These are phyloP conservation scores for Microchrysa polita DNA, from an alignment of 2,888 invertebrate genomes.

Conservation along the genomic window DNA sequence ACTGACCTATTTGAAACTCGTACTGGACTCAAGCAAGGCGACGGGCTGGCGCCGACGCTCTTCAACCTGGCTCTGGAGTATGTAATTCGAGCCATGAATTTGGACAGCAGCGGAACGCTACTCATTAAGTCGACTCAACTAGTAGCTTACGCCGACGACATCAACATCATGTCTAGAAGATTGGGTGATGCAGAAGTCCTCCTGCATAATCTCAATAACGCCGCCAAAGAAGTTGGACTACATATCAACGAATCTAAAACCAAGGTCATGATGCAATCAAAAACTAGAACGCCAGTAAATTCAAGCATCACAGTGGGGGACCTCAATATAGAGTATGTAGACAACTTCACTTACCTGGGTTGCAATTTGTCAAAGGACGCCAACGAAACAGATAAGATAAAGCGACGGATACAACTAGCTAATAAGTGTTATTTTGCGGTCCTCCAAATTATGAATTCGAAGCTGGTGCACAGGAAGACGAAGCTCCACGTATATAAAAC, in stretches of 20 bases:
- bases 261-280: not conserved
- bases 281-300: not conserved
- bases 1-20: not conserved
- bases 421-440: not conserved
- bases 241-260: not conserved
- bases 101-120: not conserved
- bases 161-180: too few species aligned
- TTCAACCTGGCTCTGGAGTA: not conserved
- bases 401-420: not conserved
- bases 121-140: conserved; percentile 4
- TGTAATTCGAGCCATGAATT: not conserved
- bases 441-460: not conserved
- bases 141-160: conserved; percentile 12
- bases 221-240: conserved; percentile 11
- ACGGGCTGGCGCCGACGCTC: not conserved
- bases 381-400: not conserved
- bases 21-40: not conserved
- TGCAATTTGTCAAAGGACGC: not conserved
- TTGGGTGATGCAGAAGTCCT: not conserved
- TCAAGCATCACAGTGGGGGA: not conserved
- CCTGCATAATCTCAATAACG: too few species aligned
- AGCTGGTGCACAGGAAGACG: not conserved
- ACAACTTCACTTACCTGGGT: not conserved
- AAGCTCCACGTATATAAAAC: too few species aligned
- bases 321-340: not conserved